Evolutionary conservation across 2,888 invertebrate species (phyloP).

Genomic region (Noctua pronuba): DNA sequence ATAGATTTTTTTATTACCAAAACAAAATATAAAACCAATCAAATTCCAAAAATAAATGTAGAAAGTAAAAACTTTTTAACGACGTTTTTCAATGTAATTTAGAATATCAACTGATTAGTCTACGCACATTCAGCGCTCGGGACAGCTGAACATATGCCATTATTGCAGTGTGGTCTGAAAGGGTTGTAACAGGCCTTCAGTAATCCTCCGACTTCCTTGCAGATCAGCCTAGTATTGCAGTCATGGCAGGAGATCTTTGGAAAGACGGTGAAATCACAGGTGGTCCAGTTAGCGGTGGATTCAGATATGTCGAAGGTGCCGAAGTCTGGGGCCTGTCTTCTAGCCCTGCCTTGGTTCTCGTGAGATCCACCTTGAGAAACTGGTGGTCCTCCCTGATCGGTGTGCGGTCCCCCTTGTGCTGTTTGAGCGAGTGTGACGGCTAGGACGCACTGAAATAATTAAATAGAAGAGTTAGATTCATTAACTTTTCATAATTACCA

Average conservation of each 20-base stretch:
- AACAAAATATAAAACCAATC: neutral
- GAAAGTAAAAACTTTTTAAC: neutral
- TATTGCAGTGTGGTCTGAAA: conserved; percentile 76
- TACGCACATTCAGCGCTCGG: conserved; percentile 72
- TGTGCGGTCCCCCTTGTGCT: conserved; percentile 49
- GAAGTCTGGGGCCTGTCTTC: conserved; percentile 40
- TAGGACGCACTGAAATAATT: conserved; percentile 50
- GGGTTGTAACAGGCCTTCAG: conserved; percentile 72
- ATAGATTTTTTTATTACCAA: conserved; percentile 8
- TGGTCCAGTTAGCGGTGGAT: conserved; percentile 65
- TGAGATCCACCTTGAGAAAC: conserved; percentile 46
- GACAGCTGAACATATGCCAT: conserved; percentile 76
- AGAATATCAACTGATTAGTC: neutral
- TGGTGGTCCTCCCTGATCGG: conserved; percentile 37
- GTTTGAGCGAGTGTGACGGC: conserved; percentile 36
- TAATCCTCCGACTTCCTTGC: conserved; percentile 77
- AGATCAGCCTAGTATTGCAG: conserved; percentile 77
- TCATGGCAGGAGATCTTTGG: conserved; percentile 75
- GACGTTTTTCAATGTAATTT: neutral
- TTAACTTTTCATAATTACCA: neutral
- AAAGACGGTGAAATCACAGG: conserved; percentile 70
- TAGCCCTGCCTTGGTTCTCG: conserved; percentile 49
- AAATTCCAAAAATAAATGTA: neutral
- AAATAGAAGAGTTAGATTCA: neutral
- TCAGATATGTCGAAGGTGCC: conserved; percentile 35